A percentile compares a stretch with the other conserved stretches of the same genome.
phyloP scores from a whole-genome alignment of 2,797 vertebrate genomes.

The Poeciliopsis paucimaculata region DNA sequence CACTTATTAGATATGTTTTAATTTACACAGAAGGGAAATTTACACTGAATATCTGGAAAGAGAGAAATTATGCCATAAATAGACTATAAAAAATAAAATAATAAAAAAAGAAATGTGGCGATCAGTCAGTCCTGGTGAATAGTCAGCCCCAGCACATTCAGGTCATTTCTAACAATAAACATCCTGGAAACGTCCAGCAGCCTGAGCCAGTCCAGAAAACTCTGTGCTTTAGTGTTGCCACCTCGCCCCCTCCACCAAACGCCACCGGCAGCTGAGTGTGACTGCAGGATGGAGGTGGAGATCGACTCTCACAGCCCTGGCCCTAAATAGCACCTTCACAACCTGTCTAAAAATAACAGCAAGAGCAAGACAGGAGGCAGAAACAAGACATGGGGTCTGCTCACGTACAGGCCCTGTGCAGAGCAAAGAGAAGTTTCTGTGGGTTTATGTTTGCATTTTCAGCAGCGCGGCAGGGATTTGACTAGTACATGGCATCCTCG shows the following conservation, averaged over 20 bases:
- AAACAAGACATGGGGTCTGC: constrained; percentile 32
- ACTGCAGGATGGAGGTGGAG: constrained; percentile 5
- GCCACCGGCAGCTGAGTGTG: constrained; percentile 18
- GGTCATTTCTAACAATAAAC: constrained; percentile 62
- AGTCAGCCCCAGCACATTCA: constrained; percentile 52
- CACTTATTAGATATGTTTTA: constrained; percentile 49
- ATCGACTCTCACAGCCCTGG: constrained; percentile 57
- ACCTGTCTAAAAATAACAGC: constrained; percentile 70
- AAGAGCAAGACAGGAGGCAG: constrained; percentile 40
- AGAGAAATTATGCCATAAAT: constrained; percentile 63
- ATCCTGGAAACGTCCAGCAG: constrained; percentile 68
- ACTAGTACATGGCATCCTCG: constrained; percentile 82
- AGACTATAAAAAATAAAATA: constrained; percentile 57
- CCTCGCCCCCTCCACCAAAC: constrained; percentile 29
- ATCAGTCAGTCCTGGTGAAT: constrained; percentile 48
- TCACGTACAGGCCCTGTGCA: constrained; percentile 25
- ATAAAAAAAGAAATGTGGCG: constrained; percentile 43
- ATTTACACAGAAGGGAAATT: constrained; percentile 36
- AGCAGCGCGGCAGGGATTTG: background rate
- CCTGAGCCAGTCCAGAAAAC: constrained; percentile 58
- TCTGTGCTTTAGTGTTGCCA: constrained; percentile 42
- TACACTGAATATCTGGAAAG: constrained; percentile 40
- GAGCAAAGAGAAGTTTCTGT: constrained; percentile 27
- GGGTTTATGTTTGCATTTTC: constrained; percentile 27
- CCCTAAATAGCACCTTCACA: constrained; percentile 60